Percentiles rank a stretch among this genome's conserved stretches.
Evolutionary conservation across 2,113 vertebrate species (phyloP).

Genomic region (Eleginops maclovinus): DNA sequence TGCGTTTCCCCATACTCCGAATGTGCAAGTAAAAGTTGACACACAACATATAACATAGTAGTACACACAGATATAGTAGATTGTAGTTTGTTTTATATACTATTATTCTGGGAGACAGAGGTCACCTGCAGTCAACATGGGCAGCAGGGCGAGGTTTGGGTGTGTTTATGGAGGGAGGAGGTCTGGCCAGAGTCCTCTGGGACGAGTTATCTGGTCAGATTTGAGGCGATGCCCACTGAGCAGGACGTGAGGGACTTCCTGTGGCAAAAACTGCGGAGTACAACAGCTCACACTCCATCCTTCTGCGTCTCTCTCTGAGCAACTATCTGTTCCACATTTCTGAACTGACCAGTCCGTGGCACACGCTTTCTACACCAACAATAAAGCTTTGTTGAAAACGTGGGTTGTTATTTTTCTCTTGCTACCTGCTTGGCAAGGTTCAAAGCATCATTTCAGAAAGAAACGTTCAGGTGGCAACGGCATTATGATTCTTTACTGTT

Average conservation of each 20-base stretch:
- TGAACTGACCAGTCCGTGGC: not conserved
- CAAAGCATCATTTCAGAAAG: not conserved
- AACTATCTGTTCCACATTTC: conserved; percentile 1
- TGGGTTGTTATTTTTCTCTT: conserved; percentile 7
- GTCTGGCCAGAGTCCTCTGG: conserved; percentile 42
- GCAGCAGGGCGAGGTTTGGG: conserved; percentile 12
- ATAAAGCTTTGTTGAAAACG: conserved; percentile 7
- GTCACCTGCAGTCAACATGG: conserved; percentile 2
- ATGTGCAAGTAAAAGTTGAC: too few relatives aligned
- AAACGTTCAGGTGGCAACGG: not conserved
- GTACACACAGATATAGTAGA: too few relatives aligned
- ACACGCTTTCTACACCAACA: not conserved
- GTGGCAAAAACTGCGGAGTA: conserved; percentile 28
- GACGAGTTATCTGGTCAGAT: conserved; percentile 65
- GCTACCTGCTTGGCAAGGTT: conserved; percentile 16
- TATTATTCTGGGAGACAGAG: not conserved
- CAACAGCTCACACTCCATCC: conserved; percentile 2
- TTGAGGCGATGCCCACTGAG: conserved; percentile 68
- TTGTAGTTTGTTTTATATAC: not conserved
- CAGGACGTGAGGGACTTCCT: conserved; percentile 83
- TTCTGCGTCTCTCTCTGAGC: not conserved
- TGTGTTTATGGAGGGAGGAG: conserved; percentile 61
- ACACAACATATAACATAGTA: too few relatives aligned
- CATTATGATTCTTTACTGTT: not conserved
- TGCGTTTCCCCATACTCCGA: too few relatives aligned